Percentiles rank a stretch among this genome's conserved stretches.
Evolutionary conservation across 2,113 vertebrate species (phyloP).

Genomic region (Ictidomys tridecemlineatus): DNA sequence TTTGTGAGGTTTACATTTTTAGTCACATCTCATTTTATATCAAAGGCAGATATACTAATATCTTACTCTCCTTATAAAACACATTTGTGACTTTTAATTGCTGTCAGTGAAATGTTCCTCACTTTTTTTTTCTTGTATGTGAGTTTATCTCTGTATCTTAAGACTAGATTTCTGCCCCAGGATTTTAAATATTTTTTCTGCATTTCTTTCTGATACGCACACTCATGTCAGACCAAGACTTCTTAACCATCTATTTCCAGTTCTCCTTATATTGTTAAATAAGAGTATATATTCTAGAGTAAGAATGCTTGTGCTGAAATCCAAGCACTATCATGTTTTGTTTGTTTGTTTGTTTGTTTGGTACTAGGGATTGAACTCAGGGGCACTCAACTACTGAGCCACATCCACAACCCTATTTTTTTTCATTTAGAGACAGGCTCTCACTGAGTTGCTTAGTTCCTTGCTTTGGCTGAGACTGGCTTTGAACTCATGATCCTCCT

Average conservation of each 20-base stretch:
- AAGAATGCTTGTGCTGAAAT: neutral
- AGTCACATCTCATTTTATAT: slow-evolving; percentile 56
- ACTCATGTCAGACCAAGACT: neutral
- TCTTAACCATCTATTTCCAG: neutral
- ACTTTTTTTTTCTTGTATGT: neutral
- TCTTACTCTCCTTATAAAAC: slow-evolving; percentile 49
- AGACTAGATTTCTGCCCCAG: neutral
- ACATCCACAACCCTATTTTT: too few relatives aligned
- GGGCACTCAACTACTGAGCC: too few relatives aligned
- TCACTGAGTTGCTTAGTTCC: too few relatives aligned
- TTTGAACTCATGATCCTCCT: too few relatives aligned
- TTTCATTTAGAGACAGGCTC: too few relatives aligned
- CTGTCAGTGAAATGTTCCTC: neutral
- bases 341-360: too few relatives aligned
- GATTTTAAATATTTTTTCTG: slow-evolving; percentile 14
- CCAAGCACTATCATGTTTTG: neutral
- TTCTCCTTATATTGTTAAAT: neutral
- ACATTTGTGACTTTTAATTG: slow-evolving; percentile 23
- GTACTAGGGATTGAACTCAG: too few relatives aligned
- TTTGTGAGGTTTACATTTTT: slow-evolving; percentile 63
- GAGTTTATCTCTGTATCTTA: slow-evolving; percentile 2
- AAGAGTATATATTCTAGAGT: slow-evolving; percentile 2
- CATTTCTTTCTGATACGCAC: neutral
- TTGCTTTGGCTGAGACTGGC: too few relatives aligned
- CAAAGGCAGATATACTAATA: slow-evolving; percentile 22